Evolutionary conservation across 1,140 invertebrate genomes (phyloP).

Genomic region (Notospermus geniculatus): DNA sequence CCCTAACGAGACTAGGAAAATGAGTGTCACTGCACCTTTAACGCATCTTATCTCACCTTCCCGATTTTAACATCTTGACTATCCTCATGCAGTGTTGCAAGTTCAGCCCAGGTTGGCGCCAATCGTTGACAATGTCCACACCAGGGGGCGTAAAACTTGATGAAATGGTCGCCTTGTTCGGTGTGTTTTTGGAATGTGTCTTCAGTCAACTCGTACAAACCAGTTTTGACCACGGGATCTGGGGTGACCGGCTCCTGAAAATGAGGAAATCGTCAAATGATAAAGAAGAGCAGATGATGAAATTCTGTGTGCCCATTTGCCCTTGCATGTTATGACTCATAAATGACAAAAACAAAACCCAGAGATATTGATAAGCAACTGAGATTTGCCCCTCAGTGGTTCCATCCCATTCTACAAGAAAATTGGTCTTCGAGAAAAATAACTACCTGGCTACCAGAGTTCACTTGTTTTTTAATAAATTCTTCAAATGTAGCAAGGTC

Average conservation of each 20-base stretch:
- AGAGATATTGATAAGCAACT: too few species aligned
- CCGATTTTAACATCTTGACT: slow-evolving; percentile 64
- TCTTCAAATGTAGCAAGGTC: slow-evolving; percentile 70
- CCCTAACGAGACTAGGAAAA: neutral
- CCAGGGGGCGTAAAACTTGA: slow-evolving; percentile 85
- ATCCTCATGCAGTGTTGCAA: slow-evolving; percentile 64
- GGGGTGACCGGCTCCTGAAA: slow-evolving; percentile 49
- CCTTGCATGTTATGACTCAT: too few species aligned
- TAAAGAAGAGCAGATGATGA: too few species aligned
- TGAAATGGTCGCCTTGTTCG: slow-evolving; percentile 69
- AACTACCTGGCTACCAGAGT: slow-evolving; percentile 24
- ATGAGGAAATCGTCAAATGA: too few species aligned
- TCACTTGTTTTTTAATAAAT: slow-evolving; percentile 72
- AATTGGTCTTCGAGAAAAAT: too few species aligned
- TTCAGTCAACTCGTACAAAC: slow-evolving; percentile 68
- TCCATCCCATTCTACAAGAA: too few species aligned
- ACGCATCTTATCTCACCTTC: slow-evolving; percentile 54
- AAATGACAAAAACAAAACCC: too few species aligned
- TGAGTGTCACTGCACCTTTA: slow-evolving; percentile 12
- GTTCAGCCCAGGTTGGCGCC: slow-evolving; percentile 85
- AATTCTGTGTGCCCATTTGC: too few species aligned
- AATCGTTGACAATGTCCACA: slow-evolving; percentile 84
- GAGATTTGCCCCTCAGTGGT: too few species aligned
- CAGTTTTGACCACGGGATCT: slow-evolving; percentile 22
- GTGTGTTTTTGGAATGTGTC: slow-evolving; percentile 70